Conservation (phyloP, 2,888 invertebrate genomes). For the Phyto melanocephala region DNA sequence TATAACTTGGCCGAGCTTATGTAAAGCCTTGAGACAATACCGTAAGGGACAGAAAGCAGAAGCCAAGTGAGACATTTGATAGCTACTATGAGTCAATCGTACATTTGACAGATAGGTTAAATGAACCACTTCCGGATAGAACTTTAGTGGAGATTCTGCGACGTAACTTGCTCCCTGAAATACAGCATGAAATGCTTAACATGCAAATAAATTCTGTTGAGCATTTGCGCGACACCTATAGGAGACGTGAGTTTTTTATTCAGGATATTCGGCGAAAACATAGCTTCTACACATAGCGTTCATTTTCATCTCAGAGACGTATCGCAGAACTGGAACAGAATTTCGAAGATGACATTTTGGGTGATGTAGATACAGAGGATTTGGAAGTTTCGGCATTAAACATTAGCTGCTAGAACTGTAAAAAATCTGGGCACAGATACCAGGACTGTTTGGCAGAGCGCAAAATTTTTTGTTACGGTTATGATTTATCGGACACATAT, state of each 20-base stretch:
- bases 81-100: conserved; percentile 13
- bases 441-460: not conserved
- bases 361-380: not conserved
- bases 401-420: conserved; percentile 22
- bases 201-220: not conserved
- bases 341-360: not conserved
- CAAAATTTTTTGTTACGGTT: conserved; percentile 3
- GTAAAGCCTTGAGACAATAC: conserved; percentile 4
- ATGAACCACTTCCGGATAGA: conserved; percentile 14
- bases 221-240: not conserved
- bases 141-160: conserved; percentile 19
- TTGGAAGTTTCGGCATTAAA: not conserved
- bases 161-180: conserved; percentile 40
- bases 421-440: conserved; percentile 11
- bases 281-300: not conserved
- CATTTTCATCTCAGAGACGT: not conserved
- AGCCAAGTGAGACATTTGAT: conserved; percentile 28
- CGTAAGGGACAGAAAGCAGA: conserved; percentile 3
- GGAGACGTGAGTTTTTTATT: conserved; percentile 27
- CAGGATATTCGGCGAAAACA: conserved; percentile 3
- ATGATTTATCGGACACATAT: not conserved
- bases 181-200: conserved; percentile 14
- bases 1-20: conserved; percentile 19
- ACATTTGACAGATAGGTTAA: conserved; percentile 19
- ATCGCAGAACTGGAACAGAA: not conserved